Base-by-base conservation (phyloP, 2,888 invertebrate species). In the Merodon equestris region DNA sequence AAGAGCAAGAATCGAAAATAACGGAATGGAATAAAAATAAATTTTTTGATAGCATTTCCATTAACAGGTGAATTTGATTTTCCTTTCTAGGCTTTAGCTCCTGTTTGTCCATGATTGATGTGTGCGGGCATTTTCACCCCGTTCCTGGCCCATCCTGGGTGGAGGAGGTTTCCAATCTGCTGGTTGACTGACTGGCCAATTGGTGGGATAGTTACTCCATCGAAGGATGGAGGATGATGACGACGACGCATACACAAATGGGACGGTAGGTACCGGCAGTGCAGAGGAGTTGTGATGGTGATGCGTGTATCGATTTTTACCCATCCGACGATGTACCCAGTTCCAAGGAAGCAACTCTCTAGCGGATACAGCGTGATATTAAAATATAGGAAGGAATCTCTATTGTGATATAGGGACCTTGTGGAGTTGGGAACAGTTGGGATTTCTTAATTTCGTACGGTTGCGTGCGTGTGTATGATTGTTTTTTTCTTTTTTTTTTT, bases 51-150 rank as follows among this genome's bases (percentile, higher is more conserved):
- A 71, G 63, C 71, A 57, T 63, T 51, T 63, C 71, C 71, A 72
- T 72, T 72, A 72, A 72, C 71, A 72, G 71, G 71, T 72, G 71
- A 63, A 72, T 72, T 72, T 72, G 71, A 72, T 72, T 63, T 72
- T 57, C 63, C 57, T 72, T 72, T 72, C 64, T 50, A 63, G 63
- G 63, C 63, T 57, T 64, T 64, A 51, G 64, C 63, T 64, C 38
- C 71, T 63, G 71, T 72, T 72, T 72, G 38, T 27, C 57, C 57
- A 72, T 72, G 71, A 72, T 72, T 72, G 71, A 71, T 71, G 71
- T 63, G 63, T 40, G 38, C 57, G 51, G 57, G 71, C 56, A 57
- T 64, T 63, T 56, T 50, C 38, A 47, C 51, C 34, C 42, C n/a
- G 7, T 54, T 15, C 36, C 13, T 4, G 45, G n/a, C n/a, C n/a